Evolutionary conservation across 2,888 invertebrate species (phyloP).

Genomic region (Eristalis intricaria): DNA sequence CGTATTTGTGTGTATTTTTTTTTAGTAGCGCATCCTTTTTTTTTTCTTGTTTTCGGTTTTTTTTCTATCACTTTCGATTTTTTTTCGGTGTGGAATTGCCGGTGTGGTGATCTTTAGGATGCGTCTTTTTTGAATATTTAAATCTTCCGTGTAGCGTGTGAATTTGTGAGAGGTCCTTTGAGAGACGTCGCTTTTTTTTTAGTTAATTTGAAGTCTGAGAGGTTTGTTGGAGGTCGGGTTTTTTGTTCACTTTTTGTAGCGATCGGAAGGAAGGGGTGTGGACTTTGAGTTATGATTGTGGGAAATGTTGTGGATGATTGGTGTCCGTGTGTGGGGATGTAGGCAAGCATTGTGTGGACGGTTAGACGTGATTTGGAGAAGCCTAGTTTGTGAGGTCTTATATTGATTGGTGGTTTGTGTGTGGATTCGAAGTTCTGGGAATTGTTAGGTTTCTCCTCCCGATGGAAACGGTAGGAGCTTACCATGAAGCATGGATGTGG

Average conservation of each 20-base stretch:
- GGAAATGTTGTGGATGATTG: background rate
- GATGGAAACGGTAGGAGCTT: too few species aligned
- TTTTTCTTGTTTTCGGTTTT: background rate
- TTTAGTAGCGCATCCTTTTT: background rate
- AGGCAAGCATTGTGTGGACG: too few species aligned
- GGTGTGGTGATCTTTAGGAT: background rate
- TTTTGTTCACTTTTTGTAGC: background rate
- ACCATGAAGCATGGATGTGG: too few species aligned
- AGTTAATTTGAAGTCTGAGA: background rate
- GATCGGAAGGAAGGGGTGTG: background rate
- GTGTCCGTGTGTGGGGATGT: too few species aligned
- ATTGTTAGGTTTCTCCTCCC: too few species aligned
- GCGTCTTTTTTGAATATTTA: background rate
- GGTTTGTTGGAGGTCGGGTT: background rate
- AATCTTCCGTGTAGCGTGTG: background rate
- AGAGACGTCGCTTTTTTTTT: background rate
- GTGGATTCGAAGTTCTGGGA: too few species aligned
- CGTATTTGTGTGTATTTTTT: background rate
- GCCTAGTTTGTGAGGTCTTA: too few species aligned
- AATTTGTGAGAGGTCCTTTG: background rate
- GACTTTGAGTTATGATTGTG: background rate
- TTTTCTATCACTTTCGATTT: conserved; percentile 1
- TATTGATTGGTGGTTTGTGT: too few species aligned
- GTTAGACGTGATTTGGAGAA: too few species aligned
- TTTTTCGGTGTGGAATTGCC: background rate